Evolutionary conservation across 2,797 vertebrate species (phyloP).

Genomic region (Ctenopoma kingsleyae): DNA sequence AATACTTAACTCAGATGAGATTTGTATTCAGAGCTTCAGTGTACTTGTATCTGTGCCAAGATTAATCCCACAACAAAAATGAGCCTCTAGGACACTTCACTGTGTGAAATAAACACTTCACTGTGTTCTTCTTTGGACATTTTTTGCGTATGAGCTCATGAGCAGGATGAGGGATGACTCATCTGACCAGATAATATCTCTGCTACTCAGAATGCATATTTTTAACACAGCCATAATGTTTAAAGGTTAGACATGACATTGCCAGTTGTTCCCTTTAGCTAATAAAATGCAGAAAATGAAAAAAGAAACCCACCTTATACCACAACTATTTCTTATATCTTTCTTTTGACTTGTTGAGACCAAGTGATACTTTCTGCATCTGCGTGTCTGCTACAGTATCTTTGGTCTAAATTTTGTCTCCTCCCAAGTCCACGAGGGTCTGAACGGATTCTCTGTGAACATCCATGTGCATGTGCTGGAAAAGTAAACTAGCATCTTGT

Average conservation of each 20-base stretch:
- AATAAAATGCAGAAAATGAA: not conserved
- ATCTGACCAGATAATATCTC: constrained; percentile 13
- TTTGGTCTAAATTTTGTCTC: too few species aligned
- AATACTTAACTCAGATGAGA: not conserved
- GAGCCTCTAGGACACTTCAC: not conserved
- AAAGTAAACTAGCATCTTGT: too few species aligned
- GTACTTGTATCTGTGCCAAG: constrained; percentile 1
- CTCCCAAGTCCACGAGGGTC: too few species aligned
- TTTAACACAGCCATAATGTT: not conserved
- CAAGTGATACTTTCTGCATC: too few species aligned
- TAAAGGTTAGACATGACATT: not conserved
- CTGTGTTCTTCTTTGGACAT: constrained; percentile 4
- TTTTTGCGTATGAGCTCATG: constrained; percentile 5
- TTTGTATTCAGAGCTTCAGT: constrained; percentile 14
- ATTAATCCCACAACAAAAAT: constrained; percentile 16
- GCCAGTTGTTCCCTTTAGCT: not conserved
- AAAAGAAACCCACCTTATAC: not conserved
- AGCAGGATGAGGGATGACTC: constrained; percentile 14
- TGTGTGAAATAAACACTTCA: constrained; percentile 24
- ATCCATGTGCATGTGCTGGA: too few species aligned
- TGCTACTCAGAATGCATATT: not conserved
- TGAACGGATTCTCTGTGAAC: too few species aligned
- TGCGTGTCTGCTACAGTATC: too few species aligned
- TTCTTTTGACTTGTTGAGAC: not conserved
- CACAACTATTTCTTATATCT: not conserved